Base-by-base conservation (phyloP, 2,797 vertebrate species). In the Fringilla coelebs region DNA sequence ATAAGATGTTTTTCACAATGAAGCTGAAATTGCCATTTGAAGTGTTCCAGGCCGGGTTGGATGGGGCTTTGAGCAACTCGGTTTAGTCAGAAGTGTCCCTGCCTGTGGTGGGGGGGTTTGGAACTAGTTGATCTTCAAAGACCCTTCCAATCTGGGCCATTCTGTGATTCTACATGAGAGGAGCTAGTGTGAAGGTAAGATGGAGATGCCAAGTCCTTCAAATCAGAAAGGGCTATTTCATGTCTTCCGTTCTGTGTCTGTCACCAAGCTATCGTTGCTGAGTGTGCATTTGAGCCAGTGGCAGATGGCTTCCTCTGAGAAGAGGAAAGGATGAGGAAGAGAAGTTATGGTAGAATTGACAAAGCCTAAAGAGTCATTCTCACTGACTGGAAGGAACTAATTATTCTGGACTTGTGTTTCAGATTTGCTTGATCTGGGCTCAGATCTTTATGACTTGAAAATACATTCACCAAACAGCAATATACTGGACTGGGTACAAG, bases 1-100 rank as follows among this genome's bases (percentile, higher is more conserved):
- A 26, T 32, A 48, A 40, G 41, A 41, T 1, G 0, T 46, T 71
- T 51, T 70, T 87, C n/a, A 19, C 0, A 0, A 25, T 68, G 19
- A 46, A 89, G 41, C 51, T 90, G 54, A 78, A 80, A 54, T 70
- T 3, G 3, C 13, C 8, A 6, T n/a, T 91, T 45, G 48, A 63
- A 46, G 25, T 34, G 13, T 90, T 86, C 13, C 26, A 58, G 55
- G 57, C 13, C 24, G 43, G 16, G n/a, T 10, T 80, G 73, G 26
- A 51, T 34, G 36, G 34, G 4, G 7, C 36, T 89, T 80, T 66
- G 68, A 85, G 51, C 24, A 79, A 15, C 22, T 16, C 36, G 28
- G 9, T 88, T 40, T 77, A 18, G 36, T 60, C 31, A 43, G 52
- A 71, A 55, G 17, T 51, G 31, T 45, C 13, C 3, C 11, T 85